Evolutionary conservation across 1,140 invertebrate species (phyloP), one percentile per base, ranked within the genome.

Genomic region (Trachelipus rathkii): DNA sequence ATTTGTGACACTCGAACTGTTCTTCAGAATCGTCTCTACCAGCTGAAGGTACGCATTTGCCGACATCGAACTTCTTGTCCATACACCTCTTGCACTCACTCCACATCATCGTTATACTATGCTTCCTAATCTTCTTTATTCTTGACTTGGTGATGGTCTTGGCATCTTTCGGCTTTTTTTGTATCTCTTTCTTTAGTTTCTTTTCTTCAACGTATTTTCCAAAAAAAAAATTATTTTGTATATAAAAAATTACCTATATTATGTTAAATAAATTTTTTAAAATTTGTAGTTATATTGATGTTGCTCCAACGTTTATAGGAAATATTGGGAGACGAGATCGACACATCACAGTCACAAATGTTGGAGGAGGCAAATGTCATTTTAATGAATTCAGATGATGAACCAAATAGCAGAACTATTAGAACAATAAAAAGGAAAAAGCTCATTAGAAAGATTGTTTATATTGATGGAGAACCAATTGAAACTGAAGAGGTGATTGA

Each of bases 1-100:
- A 87, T 90, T 79, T 83, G 84, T 60, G 88, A 89, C 83, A 88
- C 88, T 69, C 87, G 86, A 79, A 83, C 83, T 82, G 85, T 88
- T 83, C 85, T 89, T 82, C 85, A 85, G 81, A 84, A 85, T 70
- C 88, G 88, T 82, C 87, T 90, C 80, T 85, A 88, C 77, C 84
- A 85, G 74, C 86, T 90, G 83, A 86, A 83, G 82, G 84, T 84
- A 86, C 84, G 83, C 84, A 82, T 78, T 73, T 77, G 77, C 80
- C 73, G 75, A 50, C 80, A 81, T 53, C 75, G 66, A 19, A 73
- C 73, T 33, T 72, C 76, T 19, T 81, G 77, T 79, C 77, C 77
- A 68, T 81, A 78, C 60, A 15, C 19, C 11, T 60, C 50, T 60
- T 60, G 11, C 50, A 76, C 19, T 66, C 69, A 44, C 10, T 19